phyloP scores from a whole-genome alignment of 2,888 invertebrate genomes.

The Omphaloscelis lunosa region DNA sequence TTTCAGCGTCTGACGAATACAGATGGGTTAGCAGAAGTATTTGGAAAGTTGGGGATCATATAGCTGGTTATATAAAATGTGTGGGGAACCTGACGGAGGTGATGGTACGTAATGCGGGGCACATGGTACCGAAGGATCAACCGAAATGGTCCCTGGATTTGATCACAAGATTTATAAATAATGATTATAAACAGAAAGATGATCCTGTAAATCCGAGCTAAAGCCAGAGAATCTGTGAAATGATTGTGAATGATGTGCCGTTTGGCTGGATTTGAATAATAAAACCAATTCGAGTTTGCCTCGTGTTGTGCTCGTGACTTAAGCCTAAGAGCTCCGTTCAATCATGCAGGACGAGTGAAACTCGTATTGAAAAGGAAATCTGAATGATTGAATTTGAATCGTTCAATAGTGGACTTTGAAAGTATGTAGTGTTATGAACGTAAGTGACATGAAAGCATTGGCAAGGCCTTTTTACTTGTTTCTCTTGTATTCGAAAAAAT shows the following conservation, averaged over 20 bases:
- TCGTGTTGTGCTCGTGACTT: neutral
- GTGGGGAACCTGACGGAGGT: conserved; percentile 93
- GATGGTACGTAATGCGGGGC: conserved; percentile 94
- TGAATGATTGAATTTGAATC: neutral
- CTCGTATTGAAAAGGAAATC: neutral
- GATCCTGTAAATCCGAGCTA: neutral
- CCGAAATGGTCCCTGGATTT: conserved; percentile 90
- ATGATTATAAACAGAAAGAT: conserved; percentile 68
- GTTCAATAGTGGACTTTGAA: neutral
- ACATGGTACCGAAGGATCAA: conserved; percentile 92
- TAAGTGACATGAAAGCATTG: neutral
- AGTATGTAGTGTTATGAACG: neutral
- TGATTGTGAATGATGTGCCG: neutral
- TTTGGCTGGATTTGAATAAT: neutral
- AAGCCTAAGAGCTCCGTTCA: conserved; percentile 1
- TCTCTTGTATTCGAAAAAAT: neutral
- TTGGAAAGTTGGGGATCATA: conserved; percentile 92
- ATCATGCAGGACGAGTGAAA: conserved; percentile 13
- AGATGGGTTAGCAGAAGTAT: conserved; percentile 90
- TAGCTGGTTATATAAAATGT: conserved; percentile 94
- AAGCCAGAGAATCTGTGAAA: neutral
- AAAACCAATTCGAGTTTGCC: neutral
- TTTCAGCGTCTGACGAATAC: conserved; percentile 91
- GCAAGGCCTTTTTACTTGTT: neutral
- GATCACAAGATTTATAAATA: conserved; percentile 88